A percentile compares a stretch with the other conserved stretches of the same genome.
phyloP scores from a whole-genome alignment of 2,113 vertebrate species.

The Nannobrachium achirus region DNA sequence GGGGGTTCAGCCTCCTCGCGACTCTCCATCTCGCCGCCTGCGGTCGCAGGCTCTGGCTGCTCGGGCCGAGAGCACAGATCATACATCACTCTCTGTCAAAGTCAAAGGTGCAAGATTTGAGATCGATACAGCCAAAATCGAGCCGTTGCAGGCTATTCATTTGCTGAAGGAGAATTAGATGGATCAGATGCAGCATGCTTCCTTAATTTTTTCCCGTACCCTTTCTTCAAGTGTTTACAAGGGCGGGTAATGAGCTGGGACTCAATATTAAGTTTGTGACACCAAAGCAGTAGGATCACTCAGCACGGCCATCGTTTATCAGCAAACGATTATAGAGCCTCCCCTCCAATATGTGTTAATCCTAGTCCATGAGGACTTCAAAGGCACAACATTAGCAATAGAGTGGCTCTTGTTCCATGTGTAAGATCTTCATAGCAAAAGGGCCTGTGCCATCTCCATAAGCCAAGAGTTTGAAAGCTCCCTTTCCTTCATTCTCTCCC shows the following conservation, averaged over 20 bases:
- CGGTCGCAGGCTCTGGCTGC: slow-evolving; percentile 56
- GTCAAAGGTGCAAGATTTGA: slow-evolving; percentile 32
- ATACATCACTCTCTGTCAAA: slow-evolving; percentile 72
- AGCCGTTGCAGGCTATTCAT: slow-evolving; percentile 49
- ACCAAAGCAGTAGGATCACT: slow-evolving; percentile 23
- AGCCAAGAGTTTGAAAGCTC: slow-evolving; percentile 32
- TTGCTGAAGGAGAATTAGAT: slow-evolving; percentile 27
- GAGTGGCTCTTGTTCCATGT: background rate
- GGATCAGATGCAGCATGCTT: slow-evolving; percentile 29
- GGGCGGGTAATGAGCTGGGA: slow-evolving; percentile 5
- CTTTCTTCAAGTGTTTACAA: slow-evolving; percentile 14
- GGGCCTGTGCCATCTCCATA: slow-evolving; percentile 1
- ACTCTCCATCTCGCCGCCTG: slow-evolving; percentile 53
- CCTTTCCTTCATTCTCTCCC: background rate
- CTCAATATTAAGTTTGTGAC: slow-evolving; percentile 30
- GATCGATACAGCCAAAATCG: slow-evolving; percentile 43
- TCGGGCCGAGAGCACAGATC: slow-evolving; percentile 76
- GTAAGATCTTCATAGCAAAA: slow-evolving; percentile 1
- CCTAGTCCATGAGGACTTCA: background rate
- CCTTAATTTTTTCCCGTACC: slow-evolving; percentile 21
- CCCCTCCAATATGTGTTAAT: slow-evolving; percentile 16
- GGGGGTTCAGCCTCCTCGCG: slow-evolving; percentile 39
- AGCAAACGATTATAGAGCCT: background rate
- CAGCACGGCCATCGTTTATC: slow-evolving; percentile 20
- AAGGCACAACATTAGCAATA: slow-evolving; percentile 12